These are phyloP conservation scores for Temnothorax unifasciatus DNA, from an alignment of 2,888 invertebrate genomes.

Conservation along the genomic window DNA sequence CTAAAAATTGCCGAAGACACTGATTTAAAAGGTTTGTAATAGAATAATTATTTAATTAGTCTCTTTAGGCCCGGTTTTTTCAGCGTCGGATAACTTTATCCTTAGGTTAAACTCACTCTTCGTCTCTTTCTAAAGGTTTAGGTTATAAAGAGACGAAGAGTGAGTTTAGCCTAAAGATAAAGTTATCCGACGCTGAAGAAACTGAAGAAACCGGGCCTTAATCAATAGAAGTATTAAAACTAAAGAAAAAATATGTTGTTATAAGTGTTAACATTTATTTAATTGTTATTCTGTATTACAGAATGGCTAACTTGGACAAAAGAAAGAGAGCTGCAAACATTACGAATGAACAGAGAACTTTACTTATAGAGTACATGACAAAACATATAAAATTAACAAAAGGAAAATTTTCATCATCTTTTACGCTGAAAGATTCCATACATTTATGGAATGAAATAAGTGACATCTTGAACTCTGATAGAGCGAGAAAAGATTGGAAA, in stretches of 20 bases:
- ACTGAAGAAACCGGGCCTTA: no score
- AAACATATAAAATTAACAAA: neutral
- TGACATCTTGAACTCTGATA: neutral
- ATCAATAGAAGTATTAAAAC: no score
- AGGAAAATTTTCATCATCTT: neutral
- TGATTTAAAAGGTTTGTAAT: no score
- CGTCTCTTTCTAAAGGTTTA: no score
- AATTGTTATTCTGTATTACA: neutral
- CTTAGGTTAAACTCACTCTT: no score
- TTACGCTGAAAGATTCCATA: neutral
- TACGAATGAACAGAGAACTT: neutral
- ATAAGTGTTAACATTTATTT: neutral
- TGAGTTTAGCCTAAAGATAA: no score
- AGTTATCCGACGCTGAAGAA: no score
- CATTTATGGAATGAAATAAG: neutral
- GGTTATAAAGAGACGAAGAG: no score
- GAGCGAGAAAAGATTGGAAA: neutral
- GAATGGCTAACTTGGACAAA: slow-evolving; percentile 2
- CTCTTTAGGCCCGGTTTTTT: no score
- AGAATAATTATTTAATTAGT: no score
- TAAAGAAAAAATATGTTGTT: neutral
- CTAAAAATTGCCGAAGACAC: no score
- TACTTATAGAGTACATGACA: neutral
- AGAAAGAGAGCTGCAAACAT: slow-evolving; percentile 1
- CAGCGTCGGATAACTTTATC: no score